phyloP scores from a whole-genome alignment of 1,140 invertebrate species.

The Anadara kagoshimensis region DNA sequence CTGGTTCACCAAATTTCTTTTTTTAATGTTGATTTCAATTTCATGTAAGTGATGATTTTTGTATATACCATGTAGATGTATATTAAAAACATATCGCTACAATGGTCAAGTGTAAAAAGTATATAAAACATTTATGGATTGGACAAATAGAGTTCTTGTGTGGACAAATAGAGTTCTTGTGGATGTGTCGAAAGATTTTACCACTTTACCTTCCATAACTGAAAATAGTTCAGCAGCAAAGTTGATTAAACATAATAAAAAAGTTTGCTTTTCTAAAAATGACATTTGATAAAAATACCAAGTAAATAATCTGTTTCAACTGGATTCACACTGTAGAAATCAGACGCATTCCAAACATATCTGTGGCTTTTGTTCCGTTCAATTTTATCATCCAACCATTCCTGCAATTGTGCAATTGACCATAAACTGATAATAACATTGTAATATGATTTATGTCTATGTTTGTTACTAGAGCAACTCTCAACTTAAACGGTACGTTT shows the following conservation, averaged over 20 bases:
- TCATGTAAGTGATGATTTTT: too few relatives aligned
- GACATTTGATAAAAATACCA: background rate
- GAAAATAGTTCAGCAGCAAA: background rate
- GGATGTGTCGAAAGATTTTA: background rate
- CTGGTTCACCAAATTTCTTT: background rate
- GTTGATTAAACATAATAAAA: background rate
- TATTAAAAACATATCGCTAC: too few relatives aligned
- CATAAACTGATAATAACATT: too few relatives aligned
- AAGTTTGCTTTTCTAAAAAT: background rate
- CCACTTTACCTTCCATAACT: background rate
- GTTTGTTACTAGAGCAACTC: too few relatives aligned
- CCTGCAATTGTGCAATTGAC: slow-evolving; percentile 22
- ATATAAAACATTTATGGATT: too few relatives aligned
- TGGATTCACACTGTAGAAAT: slow-evolving; percentile 7
- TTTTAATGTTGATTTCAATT: too few relatives aligned
- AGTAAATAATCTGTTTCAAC: slow-evolving; percentile 5
- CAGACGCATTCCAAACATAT: slow-evolving; percentile 21
- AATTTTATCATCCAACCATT: slow-evolving; percentile 62
- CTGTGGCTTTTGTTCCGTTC: background rate
- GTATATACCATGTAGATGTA: too few relatives aligned
- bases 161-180: background rate
- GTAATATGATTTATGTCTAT: too few relatives aligned
- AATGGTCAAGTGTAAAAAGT: too few relatives aligned
- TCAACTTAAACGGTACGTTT: too few relatives aligned
- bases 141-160: background rate